phyloP scores from a whole-genome alignment of 2,113 vertebrate species.

The Eira barbara region DNA sequence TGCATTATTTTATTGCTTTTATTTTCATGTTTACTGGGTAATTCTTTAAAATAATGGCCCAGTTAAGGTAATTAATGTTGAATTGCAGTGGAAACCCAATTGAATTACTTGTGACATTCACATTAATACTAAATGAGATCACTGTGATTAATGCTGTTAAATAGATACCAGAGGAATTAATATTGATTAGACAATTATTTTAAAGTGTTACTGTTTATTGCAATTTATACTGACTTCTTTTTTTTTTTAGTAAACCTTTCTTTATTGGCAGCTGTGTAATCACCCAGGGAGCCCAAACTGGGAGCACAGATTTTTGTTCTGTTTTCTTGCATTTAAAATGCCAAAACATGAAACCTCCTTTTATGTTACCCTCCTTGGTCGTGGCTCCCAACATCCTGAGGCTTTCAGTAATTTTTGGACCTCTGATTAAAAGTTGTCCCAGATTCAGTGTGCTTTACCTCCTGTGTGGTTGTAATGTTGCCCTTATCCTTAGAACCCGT shows the following conservation, averaged over 20 bases:
- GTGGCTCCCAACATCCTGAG: background rate
- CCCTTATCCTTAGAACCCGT: background rate
- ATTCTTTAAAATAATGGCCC: constrained; percentile 57
- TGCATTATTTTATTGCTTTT: constrained; percentile 60
- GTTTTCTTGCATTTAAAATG: background rate
- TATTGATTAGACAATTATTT: constrained; percentile 83
- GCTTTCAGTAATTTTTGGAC: background rate
- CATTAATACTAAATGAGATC: constrained; percentile 76
- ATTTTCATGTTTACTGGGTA: constrained; percentile 32
- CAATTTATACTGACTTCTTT: constrained; percentile 64
- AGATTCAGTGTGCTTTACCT: background rate
- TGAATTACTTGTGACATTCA: constrained; percentile 70
- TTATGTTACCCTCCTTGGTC: background rate
- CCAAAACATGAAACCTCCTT: background rate
- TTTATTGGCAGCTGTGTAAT: background rate
- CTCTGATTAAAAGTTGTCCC: background rate
- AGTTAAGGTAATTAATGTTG: constrained; percentile 74
- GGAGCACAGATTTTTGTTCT: background rate
- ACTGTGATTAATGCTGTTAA: constrained; percentile 76
- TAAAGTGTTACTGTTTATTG: constrained; percentile 74
- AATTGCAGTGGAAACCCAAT: constrained; percentile 70
- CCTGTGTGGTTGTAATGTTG: background rate
- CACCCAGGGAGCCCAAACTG: background rate
- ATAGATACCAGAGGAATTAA: constrained; percentile 77
- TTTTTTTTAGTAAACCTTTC: constrained; percentile 35